Evolutionary conservation across 1,140 invertebrate species (phyloP).

Genomic region (Manduca sexta): DNA sequence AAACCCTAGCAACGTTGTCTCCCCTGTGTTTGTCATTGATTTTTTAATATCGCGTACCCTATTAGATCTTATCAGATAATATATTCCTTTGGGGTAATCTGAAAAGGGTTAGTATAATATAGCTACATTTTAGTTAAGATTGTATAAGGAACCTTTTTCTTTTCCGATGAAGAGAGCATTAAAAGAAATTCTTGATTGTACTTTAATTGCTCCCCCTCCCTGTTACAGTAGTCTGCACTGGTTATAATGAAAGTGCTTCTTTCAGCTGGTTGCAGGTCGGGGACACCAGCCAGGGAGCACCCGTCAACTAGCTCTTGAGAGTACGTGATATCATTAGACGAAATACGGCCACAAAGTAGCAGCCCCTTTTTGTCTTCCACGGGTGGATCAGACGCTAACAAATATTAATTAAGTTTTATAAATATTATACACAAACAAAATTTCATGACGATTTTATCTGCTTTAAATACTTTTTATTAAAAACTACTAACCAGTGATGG

Average conservation of each 20-base stretch:
- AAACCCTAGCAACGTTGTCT: constrained; percentile 14
- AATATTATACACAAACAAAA: too few relatives aligned
- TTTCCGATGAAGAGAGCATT: constrained; percentile 42
- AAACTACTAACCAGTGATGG: too few relatives aligned
- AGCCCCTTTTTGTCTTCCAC: constrained; percentile 46
- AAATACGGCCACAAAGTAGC: constrained; percentile 51
- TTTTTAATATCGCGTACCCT: constrained; percentile 10
- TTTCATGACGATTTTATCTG: too few relatives aligned
- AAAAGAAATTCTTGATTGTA: constrained; percentile 64
- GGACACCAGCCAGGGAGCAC: constrained; percentile 39
- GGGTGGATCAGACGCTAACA: constrained; percentile 43
- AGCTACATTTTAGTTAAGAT: too few relatives aligned
- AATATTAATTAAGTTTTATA: not conserved
- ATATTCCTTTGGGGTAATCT: not conserved
- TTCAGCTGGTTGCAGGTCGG: constrained; percentile 31
- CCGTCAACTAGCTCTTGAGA: constrained; percentile 56
- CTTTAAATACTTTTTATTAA: too few relatives aligned
- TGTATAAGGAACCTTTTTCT: constrained; percentile 37
- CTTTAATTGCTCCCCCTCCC: constrained; percentile 48
- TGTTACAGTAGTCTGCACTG: constrained; percentile 58
- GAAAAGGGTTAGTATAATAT: not conserved
- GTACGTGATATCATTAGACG: constrained; percentile 50
- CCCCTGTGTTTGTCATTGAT: constrained; percentile 8
- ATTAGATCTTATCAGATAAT: constrained; percentile 7
- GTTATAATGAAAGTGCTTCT: constrained; percentile 51